Evolutionary conservation across 2,888 invertebrate species (phyloP).

Genomic region (Ormia ochracea): DNA sequence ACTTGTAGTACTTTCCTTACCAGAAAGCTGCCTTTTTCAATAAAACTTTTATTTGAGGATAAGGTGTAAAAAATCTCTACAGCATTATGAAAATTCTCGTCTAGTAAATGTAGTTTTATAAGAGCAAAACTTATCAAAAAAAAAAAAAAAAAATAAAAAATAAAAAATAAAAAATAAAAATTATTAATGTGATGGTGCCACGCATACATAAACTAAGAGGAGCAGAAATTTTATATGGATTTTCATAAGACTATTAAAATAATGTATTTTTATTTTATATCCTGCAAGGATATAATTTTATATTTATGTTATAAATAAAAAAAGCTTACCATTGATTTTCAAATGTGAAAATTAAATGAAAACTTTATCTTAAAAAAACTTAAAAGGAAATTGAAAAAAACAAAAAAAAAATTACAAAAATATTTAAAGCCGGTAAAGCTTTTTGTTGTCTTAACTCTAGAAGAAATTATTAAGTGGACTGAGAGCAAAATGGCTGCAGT

Average conservation of each 20-base stretch:
- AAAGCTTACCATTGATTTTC: not conserved
- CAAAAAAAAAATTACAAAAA: no score
- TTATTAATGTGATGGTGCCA: no score
- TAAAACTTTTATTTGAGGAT: not conserved
- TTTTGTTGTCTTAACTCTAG: not conserved
- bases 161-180: no score
- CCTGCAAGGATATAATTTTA: not conserved
- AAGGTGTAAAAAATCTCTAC: not conserved
- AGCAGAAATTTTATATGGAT: slow-evolving; percentile 1
- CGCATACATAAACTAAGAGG: slow-evolving; percentile 6
- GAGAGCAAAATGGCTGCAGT: not conserved
- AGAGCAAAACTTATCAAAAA: slow-evolving; percentile 18
- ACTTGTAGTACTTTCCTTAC: no score
- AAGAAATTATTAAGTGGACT: not conserved
- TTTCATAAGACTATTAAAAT: slow-evolving; percentile 32
- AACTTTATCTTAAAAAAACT: not conserved
- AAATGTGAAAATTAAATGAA: not conserved
- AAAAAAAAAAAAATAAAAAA: slow-evolving; percentile 4
- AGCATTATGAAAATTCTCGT: slow-evolving; percentile 3
- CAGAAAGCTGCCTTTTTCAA: not conserved
- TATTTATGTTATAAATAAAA: not conserved
- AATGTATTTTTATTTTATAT: slow-evolving; percentile 5
- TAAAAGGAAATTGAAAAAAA: not conserved
- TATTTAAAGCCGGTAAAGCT: slow-evolving; percentile 14
- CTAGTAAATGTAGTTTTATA: slow-evolving; percentile 16